Conservation (phyloP, 2,888 invertebrate species). For the Sepiola atlantica region DNA sequence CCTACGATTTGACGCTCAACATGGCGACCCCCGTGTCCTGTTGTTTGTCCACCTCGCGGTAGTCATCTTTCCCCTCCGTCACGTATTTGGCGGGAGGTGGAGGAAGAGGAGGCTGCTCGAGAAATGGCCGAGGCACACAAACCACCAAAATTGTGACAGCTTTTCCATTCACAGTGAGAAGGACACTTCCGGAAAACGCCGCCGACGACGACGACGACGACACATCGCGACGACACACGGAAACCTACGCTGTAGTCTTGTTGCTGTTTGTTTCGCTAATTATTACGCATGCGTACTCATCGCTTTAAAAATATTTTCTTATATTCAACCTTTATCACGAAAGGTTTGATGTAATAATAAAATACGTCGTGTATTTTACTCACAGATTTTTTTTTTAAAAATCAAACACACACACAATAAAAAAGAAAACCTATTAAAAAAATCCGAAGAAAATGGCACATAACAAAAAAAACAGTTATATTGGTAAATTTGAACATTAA, state of each 20-base stretch:
- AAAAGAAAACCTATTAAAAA: not conserved
- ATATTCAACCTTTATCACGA: not conserved
- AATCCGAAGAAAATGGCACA: not conserved
- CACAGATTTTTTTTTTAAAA: too few species aligned
- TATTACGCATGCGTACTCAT: not conserved
- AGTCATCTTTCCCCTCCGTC: not conserved
- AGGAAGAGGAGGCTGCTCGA: not conserved
- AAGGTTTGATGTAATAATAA: not conserved
- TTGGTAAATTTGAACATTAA: not conserved
- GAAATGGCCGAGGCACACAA: not conserved
- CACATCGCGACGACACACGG: not conserved
- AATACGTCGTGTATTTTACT: not conserved
- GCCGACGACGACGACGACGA: not conserved
- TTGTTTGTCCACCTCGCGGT: not conserved
- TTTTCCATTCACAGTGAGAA: not conserved
- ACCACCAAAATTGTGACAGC: not conserved
- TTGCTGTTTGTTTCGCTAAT: too few species aligned
- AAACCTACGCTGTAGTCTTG: too few species aligned
- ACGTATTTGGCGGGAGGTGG: not conserved
- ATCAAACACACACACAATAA: too few species aligned
- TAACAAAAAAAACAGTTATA: not conserved
- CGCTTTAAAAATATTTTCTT: not conserved
- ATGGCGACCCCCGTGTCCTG: not conserved
- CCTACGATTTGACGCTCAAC: conserved; percentile 6
- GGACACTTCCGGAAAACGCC: not conserved